Evolutionary conservation across 1,140 invertebrate genomes (phyloP), one percentile per base, ranked within the genome.

Genomic region (Triops longicaudatus): DNA sequence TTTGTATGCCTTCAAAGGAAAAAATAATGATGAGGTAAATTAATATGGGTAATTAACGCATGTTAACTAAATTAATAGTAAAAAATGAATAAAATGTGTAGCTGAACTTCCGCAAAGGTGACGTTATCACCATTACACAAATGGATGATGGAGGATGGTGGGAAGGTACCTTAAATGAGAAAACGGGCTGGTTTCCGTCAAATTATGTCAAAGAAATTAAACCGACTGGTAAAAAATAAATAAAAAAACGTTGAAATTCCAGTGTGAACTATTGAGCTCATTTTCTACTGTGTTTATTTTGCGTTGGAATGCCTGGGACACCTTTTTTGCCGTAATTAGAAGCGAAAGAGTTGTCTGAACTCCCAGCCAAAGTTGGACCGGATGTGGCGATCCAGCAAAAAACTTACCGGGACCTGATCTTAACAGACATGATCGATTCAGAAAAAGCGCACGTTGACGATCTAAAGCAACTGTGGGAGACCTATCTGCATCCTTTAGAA

Each of bases 131-230:
- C 17, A 91, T 99, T 41, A 98, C 96, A 5, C 94, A 96, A 84
- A 85, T 85, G 31, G 92, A 95, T 81, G 91, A 98, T 83, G 97
- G 96, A 73, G 96, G 95, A 31, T 98, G 96, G 90, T 98, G 97
- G 97, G 97, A 99, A 86, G 97, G 96, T 17, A 98, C 96, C 2
- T 85, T 98, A 26, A 90, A 93, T 79, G 96, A 95, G 74, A 93
- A 94, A 83, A 98, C 96, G 79, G 97, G 96, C 80, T 99, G 97
- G 97, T 99, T 99, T 87, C 97, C 97, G 78, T 95, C 94, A 80
- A 97, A 98, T 86, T 98, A 98, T 89, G 95, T 98, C 26, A 93
- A 92, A 82, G 94, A 97, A 84, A 90, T 90, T 82, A 93, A 92
- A 88, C 31, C 72, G 42, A 75, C 78, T 79, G 85, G 85, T 77